Base-by-base conservation (phyloP, 2,888 invertebrate genomes). In the Charanyca ferruginea region DNA sequence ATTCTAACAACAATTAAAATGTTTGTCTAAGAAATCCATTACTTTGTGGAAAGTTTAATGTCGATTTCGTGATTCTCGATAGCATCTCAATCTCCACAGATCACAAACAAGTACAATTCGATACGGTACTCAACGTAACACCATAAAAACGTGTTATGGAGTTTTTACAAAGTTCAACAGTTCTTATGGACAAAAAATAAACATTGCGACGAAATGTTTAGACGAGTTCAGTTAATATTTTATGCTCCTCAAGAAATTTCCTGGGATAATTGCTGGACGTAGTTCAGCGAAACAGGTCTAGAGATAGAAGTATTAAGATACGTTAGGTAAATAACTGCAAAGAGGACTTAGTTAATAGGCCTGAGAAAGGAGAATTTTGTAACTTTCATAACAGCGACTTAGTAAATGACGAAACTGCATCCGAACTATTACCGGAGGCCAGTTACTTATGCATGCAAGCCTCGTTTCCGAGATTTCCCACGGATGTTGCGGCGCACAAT, bases 381-480 rank as follows among this genome's bases (percentile, higher is more conserved):
- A 64, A 53, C 55, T 65, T 67, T 80, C 65, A 67, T 73, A 72
- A 77, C 42, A 44, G 59, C 62, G 51, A 54, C 55, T 59, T 64
- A 49, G 61, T 62, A 55, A 72, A 77, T 78, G 68, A 83, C 62
- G 72, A 79, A 75, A 79, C 77, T 76, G 66, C 52, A 73, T 67
- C 60, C 66, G 42, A 67, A 62, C 58, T 67, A n/a, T n/a, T n/a
- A 62, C 65, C 62, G 62, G 65, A 51, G 55, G 71, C 66, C 70
- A 58, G 79, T 84, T 82, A 84, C 61, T 87, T 87, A 87, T 87
- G 75, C 82, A 89, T 86, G 81, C 83, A 75, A 71, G 80, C 67
- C 80, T 79, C 76, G 79, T 84, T 85, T 86, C 73, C 63, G 61
- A 88, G 83, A 88, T 89, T 93, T 91, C 91, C 89, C 93, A 92